Percentiles rank a stretch among this genome's conserved stretches.
Conservation (phyloP, 2,797 vertebrate species). For the Peromyscus aztecus region DNA sequence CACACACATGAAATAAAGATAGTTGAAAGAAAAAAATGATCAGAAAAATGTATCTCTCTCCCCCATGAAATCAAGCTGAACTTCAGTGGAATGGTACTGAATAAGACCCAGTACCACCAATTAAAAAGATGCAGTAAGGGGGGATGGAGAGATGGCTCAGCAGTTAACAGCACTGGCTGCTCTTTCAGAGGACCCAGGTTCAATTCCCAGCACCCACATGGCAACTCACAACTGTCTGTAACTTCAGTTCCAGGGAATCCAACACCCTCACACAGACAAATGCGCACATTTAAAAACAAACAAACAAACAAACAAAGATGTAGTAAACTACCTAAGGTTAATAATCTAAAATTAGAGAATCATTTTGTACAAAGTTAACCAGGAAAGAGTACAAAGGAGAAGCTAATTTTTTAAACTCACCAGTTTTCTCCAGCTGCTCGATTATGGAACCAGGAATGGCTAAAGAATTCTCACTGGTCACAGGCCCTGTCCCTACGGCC, state of each 20-base stretch:
- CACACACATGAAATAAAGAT: background rate
- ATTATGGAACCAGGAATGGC: constrained; percentile 51
- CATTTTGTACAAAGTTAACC: background rate
- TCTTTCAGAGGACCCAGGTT: too few species aligned
- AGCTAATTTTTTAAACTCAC: constrained; percentile 52
- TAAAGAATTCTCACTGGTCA: background rate
- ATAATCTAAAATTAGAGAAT: background rate
- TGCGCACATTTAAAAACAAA: too few species aligned
- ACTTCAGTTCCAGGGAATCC: too few species aligned
- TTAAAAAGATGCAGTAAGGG: background rate
- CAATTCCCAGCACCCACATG: too few species aligned
- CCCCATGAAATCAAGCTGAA: background rate
- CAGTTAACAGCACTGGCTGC: too few species aligned
- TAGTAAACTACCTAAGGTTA: background rate
- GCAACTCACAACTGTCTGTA: too few species aligned
- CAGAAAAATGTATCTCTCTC: background rate
- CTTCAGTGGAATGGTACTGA: background rate
- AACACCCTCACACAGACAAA: too few species aligned
- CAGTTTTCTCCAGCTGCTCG: constrained; percentile 48
- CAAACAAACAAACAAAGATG: background rate
- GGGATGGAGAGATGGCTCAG: too few species aligned
- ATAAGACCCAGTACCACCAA: background rate
- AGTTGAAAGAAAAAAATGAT: background rate
- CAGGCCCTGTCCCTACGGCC: background rate
- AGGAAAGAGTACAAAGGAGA: constrained; percentile 24